Evolutionary conservation across 2,113 vertebrate species (phyloP).

Genomic region (Laticauda colubrina): DNA sequence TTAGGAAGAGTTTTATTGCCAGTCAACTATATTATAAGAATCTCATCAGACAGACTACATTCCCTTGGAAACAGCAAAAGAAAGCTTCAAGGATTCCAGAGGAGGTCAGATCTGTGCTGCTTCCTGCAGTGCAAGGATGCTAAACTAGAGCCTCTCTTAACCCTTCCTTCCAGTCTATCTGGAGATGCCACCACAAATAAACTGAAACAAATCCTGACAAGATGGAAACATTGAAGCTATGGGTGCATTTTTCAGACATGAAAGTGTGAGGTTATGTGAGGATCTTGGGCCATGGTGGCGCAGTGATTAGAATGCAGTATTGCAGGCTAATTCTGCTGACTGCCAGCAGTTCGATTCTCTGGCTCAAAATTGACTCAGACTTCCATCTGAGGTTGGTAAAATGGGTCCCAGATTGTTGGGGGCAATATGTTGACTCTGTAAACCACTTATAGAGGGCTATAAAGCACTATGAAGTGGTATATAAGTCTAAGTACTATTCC

Average conservation of each 20-base stretch:
- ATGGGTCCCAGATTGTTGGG: not conserved
- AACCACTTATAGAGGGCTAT: no score
- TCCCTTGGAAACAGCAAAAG: not conserved
- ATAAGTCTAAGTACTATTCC: no score
- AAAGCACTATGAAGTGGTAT: no score
- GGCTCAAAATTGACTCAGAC: not conserved
- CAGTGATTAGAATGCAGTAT: not conserved
- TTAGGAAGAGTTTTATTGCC: not conserved
- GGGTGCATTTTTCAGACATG: not conserved
- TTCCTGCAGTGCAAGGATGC: not conserved
- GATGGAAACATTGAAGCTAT: not conserved
- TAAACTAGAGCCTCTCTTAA: not conserved
- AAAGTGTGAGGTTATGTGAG: not conserved
- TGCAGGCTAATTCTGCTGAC: not conserved
- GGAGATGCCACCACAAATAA: not conserved
- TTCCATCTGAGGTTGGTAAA: not conserved
- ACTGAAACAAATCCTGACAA: not conserved
- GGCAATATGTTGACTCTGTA: not conserved
- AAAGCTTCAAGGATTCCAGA: not conserved
- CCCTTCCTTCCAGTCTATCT: not conserved
- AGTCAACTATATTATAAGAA: not conserved
- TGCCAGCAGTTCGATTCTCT: not conserved
- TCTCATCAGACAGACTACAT: not conserved
- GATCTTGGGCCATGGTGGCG: not conserved
- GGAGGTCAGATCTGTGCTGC: not conserved